Evolutionary conservation across 2,797 vertebrate genomes (phyloP), one percentile per base, ranked within the genome.

Genomic region (Artibeus lituratus): DNA sequence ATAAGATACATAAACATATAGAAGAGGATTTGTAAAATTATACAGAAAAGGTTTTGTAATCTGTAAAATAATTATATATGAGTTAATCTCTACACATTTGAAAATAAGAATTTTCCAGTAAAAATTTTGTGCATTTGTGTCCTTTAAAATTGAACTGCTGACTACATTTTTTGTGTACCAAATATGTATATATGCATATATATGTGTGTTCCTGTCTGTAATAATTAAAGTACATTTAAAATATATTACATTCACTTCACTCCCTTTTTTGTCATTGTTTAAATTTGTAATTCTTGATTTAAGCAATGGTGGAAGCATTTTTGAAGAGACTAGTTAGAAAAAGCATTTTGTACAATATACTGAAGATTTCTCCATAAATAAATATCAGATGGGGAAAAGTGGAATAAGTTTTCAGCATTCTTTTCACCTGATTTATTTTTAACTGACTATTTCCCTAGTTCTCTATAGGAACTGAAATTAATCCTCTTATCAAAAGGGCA

Each of bases 381-480:
- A 85, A 69, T 42, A 62, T 29, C 19, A 62, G 4, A 57, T 57
- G 24, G 44, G 7, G 32, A 77, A 85, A 81, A 82, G 14, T 49
- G 2, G 29, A 77, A 47, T 26, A 15, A 10, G 0, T 77, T 94
- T 76, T 44, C 4, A 67, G 19, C 26, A 29, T 11, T 81, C 24
- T 77, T 35, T 76, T 65, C 32, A 65, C 12, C 29, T 65, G 44
- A 82, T n/a, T 84, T 81, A 88, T 80, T 86, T 95, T 96, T 85
- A 83, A 53, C 42, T 69, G 26, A 47, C 80, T 72, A 62, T 62
- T 62, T 87, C 6, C n/a, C 22, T 77, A 62, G 32, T 70, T 80
- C 86, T 77, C 22, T 86, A 92, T 7, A 16, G 53, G 32, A 67
- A 69, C 32, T 67, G 32, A 90, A 77, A 87, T 47, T 74, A 74